phyloP scores from a whole-genome alignment of 2,797 vertebrate species.

The Chelon labrosus region DNA sequence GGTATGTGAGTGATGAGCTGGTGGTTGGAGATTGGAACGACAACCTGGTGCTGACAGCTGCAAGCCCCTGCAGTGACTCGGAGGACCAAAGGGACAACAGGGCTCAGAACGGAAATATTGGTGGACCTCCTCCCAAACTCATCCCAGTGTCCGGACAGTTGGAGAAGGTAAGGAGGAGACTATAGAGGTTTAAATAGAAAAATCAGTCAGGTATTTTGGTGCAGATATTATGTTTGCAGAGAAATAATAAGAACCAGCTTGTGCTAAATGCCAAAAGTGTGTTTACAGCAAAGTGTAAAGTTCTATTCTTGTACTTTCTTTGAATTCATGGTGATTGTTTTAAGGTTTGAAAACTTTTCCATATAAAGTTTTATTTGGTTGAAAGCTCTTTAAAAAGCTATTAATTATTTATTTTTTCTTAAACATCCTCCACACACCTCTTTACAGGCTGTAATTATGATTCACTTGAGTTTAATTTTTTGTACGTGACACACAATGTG shows the following conservation, averaged over 20 bases:
- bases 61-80: conserved; percentile 90
- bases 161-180: conserved; percentile 90
- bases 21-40: conserved; percentile 90
- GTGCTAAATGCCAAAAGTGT: not conserved
- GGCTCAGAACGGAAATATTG: conserved; percentile 87
- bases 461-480: too few relatives aligned
- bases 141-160: conserved; percentile 95
- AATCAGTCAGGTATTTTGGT: too few relatives aligned
- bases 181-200: too few relatives aligned
- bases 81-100: conserved; percentile 90
- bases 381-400: too few relatives aligned
- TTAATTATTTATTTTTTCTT: too few relatives aligned
- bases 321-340: not conserved
- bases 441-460: too few relatives aligned
- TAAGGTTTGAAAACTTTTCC: too few relatives aligned
- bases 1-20: conserved; percentile 87
- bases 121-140: conserved; percentile 96
- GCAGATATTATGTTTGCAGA: too few relatives aligned
- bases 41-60: conserved; percentile 79
- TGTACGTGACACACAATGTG: not conserved
- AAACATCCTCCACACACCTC: too few relatives aligned
- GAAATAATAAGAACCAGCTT: too few relatives aligned
- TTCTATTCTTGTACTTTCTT: not conserved
- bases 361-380: too few relatives aligned
- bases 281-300: not conserved